Percentiles rank a stretch among this genome's conserved stretches.
These are phyloP conservation scores for Acropora yongei DNA, from an alignment of 64 coral and sea anemone species.

Conservation along the genomic window DNA sequence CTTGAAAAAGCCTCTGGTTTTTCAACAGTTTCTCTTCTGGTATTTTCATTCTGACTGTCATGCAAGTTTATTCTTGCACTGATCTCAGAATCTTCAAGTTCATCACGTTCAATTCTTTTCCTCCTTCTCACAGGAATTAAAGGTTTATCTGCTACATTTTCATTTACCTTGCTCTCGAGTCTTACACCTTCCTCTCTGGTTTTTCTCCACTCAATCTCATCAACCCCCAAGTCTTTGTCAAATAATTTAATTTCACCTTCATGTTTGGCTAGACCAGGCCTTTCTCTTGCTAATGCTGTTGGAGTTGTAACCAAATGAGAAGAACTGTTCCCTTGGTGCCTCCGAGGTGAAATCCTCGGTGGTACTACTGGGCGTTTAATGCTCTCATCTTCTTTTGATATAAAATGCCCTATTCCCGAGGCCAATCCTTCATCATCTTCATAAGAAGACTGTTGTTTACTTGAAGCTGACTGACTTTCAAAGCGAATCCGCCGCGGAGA, in stretches of 20 bases:
- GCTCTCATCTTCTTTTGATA: not conserved
- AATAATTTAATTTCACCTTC: not conserved
- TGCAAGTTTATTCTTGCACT: not conserved
- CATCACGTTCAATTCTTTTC: constrained; percentile 7
- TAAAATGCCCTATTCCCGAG: not conserved
- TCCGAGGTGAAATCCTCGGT: constrained; percentile 8
- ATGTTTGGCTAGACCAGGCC: not conserved
- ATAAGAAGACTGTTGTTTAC: not conserved
- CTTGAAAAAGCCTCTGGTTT: not conserved
- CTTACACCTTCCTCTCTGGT: not conserved
- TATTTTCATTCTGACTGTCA: not conserved
- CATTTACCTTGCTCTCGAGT: not conserved
- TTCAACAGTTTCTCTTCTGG: not conserved
- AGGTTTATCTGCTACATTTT: not conserved
- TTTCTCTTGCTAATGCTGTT: not conserved
- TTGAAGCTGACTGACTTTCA: constrained; percentile 11
- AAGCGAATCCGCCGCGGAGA: not conserved
- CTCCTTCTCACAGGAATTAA: not conserved
- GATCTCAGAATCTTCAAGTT: not conserved
- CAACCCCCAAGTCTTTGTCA: not conserved
- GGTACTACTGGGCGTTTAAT: not conserved
- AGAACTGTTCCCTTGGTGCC: not conserved
- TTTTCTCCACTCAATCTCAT: constrained; percentile 5
- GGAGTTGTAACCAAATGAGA: not conserved
- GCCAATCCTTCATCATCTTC: constrained; percentile 31